Evolutionary conservation across 2,113 vertebrate genomes (phyloP).

Genomic region (Ivindomyrus marchei): DNA sequence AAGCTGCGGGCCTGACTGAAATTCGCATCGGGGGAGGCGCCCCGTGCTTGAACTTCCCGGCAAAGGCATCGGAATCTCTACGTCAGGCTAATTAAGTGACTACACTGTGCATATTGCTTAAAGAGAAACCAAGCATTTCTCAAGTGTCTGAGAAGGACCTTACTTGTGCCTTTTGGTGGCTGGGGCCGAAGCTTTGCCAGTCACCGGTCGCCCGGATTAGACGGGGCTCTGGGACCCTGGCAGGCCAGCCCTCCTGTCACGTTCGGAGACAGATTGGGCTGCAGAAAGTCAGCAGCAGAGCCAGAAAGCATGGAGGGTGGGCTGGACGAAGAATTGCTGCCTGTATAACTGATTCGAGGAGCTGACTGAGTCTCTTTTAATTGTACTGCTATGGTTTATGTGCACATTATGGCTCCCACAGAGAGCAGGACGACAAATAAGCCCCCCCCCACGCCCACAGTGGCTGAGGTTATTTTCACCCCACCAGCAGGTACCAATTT

Average conservation of each 20-base stretch:
- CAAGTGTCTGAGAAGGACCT: not conserved
- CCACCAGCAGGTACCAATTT: not conserved
- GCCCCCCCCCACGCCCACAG: not conserved
- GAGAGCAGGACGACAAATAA: not conserved
- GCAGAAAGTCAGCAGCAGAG: not conserved
- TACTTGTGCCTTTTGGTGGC: not conserved
- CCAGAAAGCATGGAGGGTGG: not conserved
- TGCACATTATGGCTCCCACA: not conserved
- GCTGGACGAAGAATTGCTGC: not conserved
- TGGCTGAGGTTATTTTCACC: not conserved
- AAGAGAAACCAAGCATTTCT: not conserved
- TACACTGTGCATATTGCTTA: not conserved
- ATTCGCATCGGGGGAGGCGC: not conserved
- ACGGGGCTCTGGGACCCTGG: not conserved
- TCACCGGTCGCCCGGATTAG: not conserved
- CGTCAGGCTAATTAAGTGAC: not conserved
- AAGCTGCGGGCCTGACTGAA: not conserved
- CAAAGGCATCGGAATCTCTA: not conserved
- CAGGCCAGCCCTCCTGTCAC: not conserved
- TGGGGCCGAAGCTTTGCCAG: not conserved
- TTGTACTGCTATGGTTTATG: slow-evolving; percentile 19
- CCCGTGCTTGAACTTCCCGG: not conserved
- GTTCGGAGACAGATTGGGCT: not conserved
- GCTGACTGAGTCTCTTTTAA: not conserved
- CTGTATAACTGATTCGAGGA: not conserved